A percentile compares a stretch with the other conserved stretches of the same genome.
Conservation (phyloP, 2,888 invertebrate species). For the Cerastis leucographa region DNA sequence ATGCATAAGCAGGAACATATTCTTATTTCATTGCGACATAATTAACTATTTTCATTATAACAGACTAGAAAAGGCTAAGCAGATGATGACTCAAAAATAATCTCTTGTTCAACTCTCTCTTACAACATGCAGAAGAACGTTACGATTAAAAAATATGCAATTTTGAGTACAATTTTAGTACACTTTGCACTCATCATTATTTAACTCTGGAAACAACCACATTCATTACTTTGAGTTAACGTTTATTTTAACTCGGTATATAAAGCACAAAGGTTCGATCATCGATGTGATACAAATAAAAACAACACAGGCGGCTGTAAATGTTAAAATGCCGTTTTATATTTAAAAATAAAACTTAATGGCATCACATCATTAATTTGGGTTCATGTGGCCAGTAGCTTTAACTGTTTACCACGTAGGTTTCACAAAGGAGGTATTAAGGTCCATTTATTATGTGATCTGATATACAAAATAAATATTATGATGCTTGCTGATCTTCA, state of each 20-base stretch:
- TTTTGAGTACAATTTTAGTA: background rate
- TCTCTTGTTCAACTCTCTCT: background rate
- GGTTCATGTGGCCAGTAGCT: background rate
- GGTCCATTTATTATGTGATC: background rate
- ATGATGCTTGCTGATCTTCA: background rate
- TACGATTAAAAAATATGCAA: background rate
- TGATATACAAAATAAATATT: background rate
- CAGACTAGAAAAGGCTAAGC: too few species aligned
- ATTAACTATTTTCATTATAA: background rate
- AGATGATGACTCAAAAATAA: too few species aligned
- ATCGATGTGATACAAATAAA: background rate
- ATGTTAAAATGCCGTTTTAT: background rate
- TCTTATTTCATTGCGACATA: background rate
- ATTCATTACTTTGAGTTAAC: background rate
- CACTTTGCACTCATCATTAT: background rate
- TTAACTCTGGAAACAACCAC: background rate
- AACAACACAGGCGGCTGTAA: background rate
- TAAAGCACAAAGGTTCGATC: background rate
- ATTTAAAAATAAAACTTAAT: background rate
- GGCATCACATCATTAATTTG: background rate
- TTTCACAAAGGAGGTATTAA: constrained; percentile 11
- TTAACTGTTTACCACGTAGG: background rate
- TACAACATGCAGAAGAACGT: background rate
- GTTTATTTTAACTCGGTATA: background rate
- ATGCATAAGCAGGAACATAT: too few species aligned